Percentiles rank a stretch among this genome's conserved stretches.
Evolutionary conservation across 2,113 vertebrate genomes (phyloP).

Genomic region (Dascyllus trimaculatus): DNA sequence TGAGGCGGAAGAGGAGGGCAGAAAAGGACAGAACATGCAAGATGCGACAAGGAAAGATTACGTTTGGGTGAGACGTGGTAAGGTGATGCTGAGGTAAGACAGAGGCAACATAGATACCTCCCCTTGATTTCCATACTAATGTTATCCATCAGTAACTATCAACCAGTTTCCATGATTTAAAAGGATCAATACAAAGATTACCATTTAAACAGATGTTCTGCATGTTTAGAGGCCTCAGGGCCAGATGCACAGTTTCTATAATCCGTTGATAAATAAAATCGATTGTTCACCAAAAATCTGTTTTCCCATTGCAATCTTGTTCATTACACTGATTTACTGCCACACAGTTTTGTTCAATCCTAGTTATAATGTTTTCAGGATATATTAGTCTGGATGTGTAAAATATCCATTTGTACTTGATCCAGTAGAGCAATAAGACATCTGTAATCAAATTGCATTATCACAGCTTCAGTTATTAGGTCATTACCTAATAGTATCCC

Average conservation of each 20-base stretch:
- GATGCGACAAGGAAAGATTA: constrained; percentile 17
- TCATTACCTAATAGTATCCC: constrained; percentile 43
- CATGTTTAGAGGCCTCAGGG: neutral
- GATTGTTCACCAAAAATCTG: neutral
- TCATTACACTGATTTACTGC: constrained; percentile 35
- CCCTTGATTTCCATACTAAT: neutral
- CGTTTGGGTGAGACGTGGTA: neutral
- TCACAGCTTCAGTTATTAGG: constrained; percentile 42
- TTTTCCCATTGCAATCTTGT: neutral
- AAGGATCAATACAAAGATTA: neutral
- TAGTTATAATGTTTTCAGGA: constrained; percentile 8
- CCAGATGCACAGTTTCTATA: neutral
- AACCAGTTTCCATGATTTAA: neutral
- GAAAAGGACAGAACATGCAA: constrained; percentile 40
- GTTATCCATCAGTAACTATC: neutral
- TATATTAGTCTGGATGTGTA: constrained; percentile 39
- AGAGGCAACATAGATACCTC: neutral
- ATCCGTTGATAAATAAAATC: neutral
- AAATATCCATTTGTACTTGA: constrained; percentile 24
- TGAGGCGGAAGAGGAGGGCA: constrained; percentile 33
- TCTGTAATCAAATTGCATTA: constrained; percentile 44
- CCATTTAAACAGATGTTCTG: constrained; percentile 2
- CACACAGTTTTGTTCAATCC: neutral
- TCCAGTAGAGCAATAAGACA: constrained; percentile 27
- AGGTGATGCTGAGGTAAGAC: constrained; percentile 8